A percentile compares a stretch with the other conserved stretches of the same genome.
phyloP scores from a whole-genome alignment of 2,888 invertebrate species.

The Ormyrus thymus region DNA sequence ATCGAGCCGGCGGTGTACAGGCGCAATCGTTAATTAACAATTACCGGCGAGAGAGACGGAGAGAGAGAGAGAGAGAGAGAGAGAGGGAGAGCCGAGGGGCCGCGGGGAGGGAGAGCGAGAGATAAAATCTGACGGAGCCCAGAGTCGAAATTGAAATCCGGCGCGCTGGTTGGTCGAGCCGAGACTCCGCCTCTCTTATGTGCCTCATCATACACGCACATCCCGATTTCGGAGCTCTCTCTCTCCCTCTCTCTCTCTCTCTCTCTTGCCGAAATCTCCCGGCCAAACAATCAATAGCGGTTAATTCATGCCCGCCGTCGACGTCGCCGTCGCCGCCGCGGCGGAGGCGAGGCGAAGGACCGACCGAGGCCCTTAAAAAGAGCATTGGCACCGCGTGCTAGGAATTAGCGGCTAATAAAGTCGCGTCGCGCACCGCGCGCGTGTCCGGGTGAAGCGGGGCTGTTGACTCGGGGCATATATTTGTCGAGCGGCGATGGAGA shows the following conservation, averaged over 20 bases:
- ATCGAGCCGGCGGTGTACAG: too few relatives aligned
- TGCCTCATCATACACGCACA: slow-evolving; percentile 38
- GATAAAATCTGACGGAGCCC: slow-evolving; percentile 51
- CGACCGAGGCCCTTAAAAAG: background rate
- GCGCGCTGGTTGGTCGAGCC: slow-evolving; percentile 67
- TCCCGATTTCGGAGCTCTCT: slow-evolving; percentile 8
- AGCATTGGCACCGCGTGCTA: background rate
- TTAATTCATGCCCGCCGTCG: background rate
- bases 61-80: background rate
- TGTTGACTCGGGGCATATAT: slow-evolving; percentile 71
- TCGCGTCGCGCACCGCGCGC: slow-evolving; percentile 1
- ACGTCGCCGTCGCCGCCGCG: too few relatives aligned
- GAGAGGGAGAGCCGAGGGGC: background rate
- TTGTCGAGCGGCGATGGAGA: slow-evolving; percentile 71
- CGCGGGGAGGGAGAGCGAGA: slow-evolving; percentile 39
- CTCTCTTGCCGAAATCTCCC: slow-evolving; percentile 51
- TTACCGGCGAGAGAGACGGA: background rate
- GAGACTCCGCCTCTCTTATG: slow-evolving; percentile 66
- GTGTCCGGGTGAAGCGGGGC: slow-evolving; percentile 63
- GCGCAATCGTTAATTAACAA: slow-evolving; percentile 32
- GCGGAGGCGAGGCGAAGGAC: background rate
- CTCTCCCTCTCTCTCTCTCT: too few relatives aligned
- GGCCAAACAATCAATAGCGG: slow-evolving; percentile 36
- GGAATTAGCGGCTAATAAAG: slow-evolving; percentile 6
- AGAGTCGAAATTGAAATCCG: slow-evolving; percentile 35